A percentile compares a stretch with the other conserved stretches of the same genome.
phyloP scores from a whole-genome alignment of 2,888 invertebrate species.

The Dione juno region DNA sequence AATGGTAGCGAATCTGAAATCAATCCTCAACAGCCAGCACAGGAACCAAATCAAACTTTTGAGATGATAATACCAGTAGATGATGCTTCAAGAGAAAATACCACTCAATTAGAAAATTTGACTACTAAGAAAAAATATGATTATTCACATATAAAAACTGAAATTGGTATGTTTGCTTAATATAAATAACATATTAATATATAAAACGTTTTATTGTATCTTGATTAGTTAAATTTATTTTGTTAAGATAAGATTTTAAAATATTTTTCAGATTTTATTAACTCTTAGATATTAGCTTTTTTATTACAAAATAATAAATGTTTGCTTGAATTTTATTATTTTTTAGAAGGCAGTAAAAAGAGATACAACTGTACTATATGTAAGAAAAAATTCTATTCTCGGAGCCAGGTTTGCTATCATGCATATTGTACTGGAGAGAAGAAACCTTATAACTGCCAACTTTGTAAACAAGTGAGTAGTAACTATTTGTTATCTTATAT shows the following conservation, averaged over 20 bases:
- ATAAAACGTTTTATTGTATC: background rate
- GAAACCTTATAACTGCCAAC: conserved; percentile 78
- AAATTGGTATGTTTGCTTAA: conserved; percentile 58
- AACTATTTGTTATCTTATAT: background rate
- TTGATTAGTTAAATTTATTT: background rate
- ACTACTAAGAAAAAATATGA: conserved; percentile 67
- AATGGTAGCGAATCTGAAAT: conserved; percentile 49
- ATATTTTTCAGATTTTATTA: too few relatives aligned
- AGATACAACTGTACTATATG: conserved; percentile 87
- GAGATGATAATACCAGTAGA: conserved; percentile 35
- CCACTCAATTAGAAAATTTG: conserved; percentile 51
- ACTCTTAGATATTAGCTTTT: too few relatives aligned
- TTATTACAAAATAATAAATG: too few relatives aligned
- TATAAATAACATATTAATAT: background rate
- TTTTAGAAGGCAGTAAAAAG: conserved; percentile 73
- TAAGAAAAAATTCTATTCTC: conserved; percentile 86
- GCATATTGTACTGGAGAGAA: conserved; percentile 84
- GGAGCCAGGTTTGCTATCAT: conserved; percentile 87
- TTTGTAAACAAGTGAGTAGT: conserved; percentile 65
- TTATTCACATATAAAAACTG: conserved; percentile 69
- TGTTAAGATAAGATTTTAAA: background rate
- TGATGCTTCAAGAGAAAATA: conserved; percentile 43
- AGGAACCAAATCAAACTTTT: conserved; percentile 30
- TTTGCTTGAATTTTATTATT: too few relatives aligned
- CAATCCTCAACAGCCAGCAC: conserved; percentile 36